Evolutionary conservation across 2,113 vertebrate genomes (phyloP), one percentile per base, ranked within the genome.

Genomic region (Phainopepla nitens): DNA sequence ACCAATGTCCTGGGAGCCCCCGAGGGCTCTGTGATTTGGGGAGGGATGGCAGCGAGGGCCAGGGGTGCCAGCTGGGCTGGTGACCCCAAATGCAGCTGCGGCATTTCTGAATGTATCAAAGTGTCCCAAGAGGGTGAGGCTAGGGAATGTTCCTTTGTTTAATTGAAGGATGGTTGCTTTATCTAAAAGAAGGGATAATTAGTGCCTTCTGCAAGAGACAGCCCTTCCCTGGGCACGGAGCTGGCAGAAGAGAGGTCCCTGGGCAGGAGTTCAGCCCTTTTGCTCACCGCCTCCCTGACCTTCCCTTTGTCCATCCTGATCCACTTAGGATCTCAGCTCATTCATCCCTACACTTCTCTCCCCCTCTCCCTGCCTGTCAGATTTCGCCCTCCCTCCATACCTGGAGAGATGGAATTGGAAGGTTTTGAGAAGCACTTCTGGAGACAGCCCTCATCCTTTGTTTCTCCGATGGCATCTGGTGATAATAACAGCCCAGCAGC

Each of bases 381-480:
- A 73, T 51, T 70, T 51, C 1, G 0, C 72, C 87, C 76, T 87
- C 49, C 51, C 69, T 66, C 69, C 66, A 14, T 90, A 91, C 85
- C 96, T 97, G 86, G 35, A 70, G 94, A 77, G 93, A 4, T 66
- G 51, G 95, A 92, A 82, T 76, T 71, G 82, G 89, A 50, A 83
- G 86, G 51, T 41, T 96, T 91, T 80, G 93, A 87, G 91, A 73
- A 87, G 58, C 88, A 62, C 80, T 94, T 91, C 41, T 78, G 57
- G 86, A 96, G 93, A 41, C 87, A 88, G 77, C 62, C 80, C 88
- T 94, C 93, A 81, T 85, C 90, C 93, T 83, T 94, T 94, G 87
- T 90, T 96, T 93, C 89, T 88, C 45, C 31, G 62, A 62, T 83
- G 95, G 88, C 96, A 97, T 97, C 95, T 97, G 97, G 96, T 90